Evolutionary conservation across 2,888 invertebrate genomes (phyloP).

Genomic region (Temnothorax rugatulus): DNA sequence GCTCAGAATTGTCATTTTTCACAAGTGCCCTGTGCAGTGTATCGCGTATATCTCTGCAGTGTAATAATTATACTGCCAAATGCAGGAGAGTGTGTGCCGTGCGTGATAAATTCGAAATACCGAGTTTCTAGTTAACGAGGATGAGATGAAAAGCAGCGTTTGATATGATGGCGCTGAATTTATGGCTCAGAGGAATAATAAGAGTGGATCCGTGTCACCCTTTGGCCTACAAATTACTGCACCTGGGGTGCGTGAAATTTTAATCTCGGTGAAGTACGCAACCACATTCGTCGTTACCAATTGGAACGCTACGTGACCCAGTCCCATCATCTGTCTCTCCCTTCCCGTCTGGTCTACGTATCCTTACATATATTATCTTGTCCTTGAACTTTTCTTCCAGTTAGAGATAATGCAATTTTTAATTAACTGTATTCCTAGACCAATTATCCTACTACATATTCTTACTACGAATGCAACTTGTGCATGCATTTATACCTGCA

Average conservation of each 20-base stretch:
- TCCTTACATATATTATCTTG: constrained; percentile 64
- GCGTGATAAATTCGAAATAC: constrained; percentile 70
- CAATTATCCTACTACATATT: constrained; percentile 58
- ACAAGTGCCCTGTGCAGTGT: constrained; percentile 73
- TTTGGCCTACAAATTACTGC: constrained; percentile 74
- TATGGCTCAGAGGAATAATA: constrained; percentile 70
- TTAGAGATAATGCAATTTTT: constrained; percentile 61
- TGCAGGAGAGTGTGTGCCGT: constrained; percentile 71
- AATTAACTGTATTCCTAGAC: constrained; percentile 68
- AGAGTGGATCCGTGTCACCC: constrained; percentile 71
- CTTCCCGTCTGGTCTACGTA: constrained; percentile 54
- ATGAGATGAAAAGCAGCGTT: constrained; percentile 71
- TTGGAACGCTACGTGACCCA: constrained; percentile 67
- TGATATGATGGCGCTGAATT: constrained; percentile 70
- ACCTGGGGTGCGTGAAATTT: constrained; percentile 73
- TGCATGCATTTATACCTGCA: constrained; percentile 74
- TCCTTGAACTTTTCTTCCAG: constrained; percentile 54
- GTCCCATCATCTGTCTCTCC: constrained; percentile 49
- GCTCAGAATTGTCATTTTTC: constrained; percentile 58
- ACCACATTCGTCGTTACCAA: constrained; percentile 72
- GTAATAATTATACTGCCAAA: constrained; percentile 67
- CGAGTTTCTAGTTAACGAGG: constrained; percentile 70
- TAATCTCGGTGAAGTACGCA: constrained; percentile 74
- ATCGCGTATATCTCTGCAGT: constrained; percentile 67
- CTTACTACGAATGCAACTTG: constrained; percentile 66